phyloP scores from a whole-genome alignment of 2,113 vertebrate genomes.

The Talpa occidentalis region DNA sequence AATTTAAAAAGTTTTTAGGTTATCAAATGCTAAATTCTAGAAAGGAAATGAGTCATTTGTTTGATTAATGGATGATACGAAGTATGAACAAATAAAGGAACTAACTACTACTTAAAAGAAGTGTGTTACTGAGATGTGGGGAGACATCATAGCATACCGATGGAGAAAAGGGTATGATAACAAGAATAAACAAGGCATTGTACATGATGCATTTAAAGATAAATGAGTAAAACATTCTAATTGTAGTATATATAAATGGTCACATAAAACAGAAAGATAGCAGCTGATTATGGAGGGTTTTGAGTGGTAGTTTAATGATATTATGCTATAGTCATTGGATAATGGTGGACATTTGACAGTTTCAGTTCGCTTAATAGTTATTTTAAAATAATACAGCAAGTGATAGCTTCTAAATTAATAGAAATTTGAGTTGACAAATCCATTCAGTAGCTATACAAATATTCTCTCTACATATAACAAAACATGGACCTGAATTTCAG shows the following conservation, averaged over 20 bases:
- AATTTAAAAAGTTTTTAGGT: slow-evolving; percentile 16
- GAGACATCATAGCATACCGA: not conserved
- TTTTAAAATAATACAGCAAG: slow-evolving; percentile 1
- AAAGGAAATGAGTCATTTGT: not conserved
- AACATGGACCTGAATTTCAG: slow-evolving; percentile 2
- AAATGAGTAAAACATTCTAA: not conserved
- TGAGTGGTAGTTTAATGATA: not conserved
- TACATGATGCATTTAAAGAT: not conserved
- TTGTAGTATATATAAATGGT: not conserved
- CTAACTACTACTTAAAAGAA: not conserved
- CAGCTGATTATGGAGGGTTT: not conserved
- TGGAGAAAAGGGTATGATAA: not conserved
- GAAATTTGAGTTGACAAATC: not conserved
- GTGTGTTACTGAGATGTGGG: not conserved
- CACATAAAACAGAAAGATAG: not conserved
- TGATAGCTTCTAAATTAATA: not conserved
- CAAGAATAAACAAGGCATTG: not conserved
- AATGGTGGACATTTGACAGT: not conserved
- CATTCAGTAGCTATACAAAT: not conserved
- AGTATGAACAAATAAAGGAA: not conserved
- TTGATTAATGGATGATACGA: not conserved
- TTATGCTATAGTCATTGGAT: not conserved
- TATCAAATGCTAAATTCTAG: not conserved
- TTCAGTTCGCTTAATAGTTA: not conserved
- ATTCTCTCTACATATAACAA: not conserved